These are phyloP conservation scores for Saccostrea cuccullata DNA, from an alignment of 1,140 invertebrate species.

Conservation along the genomic window DNA sequence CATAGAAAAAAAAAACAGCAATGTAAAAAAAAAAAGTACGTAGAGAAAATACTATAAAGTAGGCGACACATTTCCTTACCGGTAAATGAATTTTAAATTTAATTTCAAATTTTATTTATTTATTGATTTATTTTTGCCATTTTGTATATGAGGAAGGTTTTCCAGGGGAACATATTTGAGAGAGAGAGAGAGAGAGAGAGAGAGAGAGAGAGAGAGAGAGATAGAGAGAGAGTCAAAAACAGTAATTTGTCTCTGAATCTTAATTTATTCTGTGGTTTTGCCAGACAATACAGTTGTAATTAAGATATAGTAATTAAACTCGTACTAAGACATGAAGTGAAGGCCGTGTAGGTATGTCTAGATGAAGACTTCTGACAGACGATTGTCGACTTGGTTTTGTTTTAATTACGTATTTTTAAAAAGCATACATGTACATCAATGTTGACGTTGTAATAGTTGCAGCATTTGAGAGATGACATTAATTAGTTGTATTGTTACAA, in stretches of 20 bases:
- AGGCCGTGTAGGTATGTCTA: no score
- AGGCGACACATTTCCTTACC: no score
- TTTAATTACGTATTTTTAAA: no score
- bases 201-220: background rate
- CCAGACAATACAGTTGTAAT: background rate
- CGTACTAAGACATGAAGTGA: background rate
- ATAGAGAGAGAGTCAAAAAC: background rate
- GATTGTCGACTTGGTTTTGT: no score
- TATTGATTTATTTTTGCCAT: background rate
- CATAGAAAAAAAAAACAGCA: no score
- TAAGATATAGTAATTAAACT: background rate
- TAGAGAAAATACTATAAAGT: no score
- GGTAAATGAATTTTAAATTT: background rate
- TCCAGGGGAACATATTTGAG: background rate
- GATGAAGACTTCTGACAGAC: no score
- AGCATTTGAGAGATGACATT: no score
- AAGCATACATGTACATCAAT: no score
- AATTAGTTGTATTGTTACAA: no score
- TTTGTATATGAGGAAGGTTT: background rate
- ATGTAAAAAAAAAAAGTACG: no score
- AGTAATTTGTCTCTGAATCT: background rate
- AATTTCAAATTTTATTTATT: background rate
- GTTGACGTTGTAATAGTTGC: no score
- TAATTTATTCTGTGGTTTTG: slow-evolving; percentile 27
- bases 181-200: background rate